Base-by-base conservation (phyloP, 2,113 vertebrate species). In the Phrynocephalus versicolor region DNA sequence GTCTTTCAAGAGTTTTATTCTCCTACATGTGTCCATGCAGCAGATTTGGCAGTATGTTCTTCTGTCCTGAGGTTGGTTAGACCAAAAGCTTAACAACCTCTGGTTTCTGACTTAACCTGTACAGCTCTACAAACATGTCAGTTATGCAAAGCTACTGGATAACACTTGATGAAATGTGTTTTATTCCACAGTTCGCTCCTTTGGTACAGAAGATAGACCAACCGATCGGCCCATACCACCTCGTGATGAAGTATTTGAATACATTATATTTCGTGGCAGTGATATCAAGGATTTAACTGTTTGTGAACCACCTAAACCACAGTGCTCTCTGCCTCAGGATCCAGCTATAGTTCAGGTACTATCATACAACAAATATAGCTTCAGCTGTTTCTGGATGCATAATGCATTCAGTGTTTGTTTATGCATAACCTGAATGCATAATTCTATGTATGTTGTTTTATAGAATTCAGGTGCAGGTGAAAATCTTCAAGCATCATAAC, bases 281-380 rank as follows among this genome's bases (percentile, higher is more conserved):
- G 99, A 99, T 88, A 99, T 99, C 71, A 99, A 99, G 93, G 99
- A 99, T 88, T 96, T 99, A 25, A 99, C 99, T 6, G 99, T 99
- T 8, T 99, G 99, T 93, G 99, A 99, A 95, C 98, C 98, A 0
- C 99, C 98, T 30, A 99, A 99, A 91, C 97, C 98, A 71, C 96
- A 98, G 30, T 98, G 98, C 89, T 96, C 96, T 70, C 95, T 99
- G 92, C 98, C 98, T 78, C 99, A 99, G 94, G 99, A 99, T 91
- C 99, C 99, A 77, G 99, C 99, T 85, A 99, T 99, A 30, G 99
- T 99, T 86, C 99, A 99, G 93, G 99, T 98, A 94, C 25, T 10
- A 2, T 80, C 25, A 7, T 30, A 12, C 60, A 67, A 37, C 41
- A 73, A 18, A 37, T 18, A 3, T 33, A 7, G 19, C 30, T 64